These are phyloP conservation scores for Pollenia amentaria DNA, from an alignment of 2,888 invertebrate species.

Conservation along the genomic window DNA sequence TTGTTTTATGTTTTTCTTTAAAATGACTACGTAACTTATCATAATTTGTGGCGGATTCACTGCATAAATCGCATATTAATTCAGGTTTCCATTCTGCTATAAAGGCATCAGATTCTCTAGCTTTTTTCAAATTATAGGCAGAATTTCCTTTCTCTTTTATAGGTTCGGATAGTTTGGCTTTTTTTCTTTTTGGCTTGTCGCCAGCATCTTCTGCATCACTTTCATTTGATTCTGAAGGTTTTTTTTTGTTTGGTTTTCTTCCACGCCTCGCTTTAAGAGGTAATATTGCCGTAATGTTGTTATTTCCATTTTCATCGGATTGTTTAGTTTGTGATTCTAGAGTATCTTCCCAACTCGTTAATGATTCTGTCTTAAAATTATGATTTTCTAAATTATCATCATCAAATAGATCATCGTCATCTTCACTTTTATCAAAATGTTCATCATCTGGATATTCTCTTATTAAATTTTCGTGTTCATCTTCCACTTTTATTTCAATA, in stretches of 20 bases:
- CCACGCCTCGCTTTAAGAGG: conserved; percentile 10
- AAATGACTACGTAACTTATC: conserved; percentile 74
- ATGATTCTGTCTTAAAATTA: conserved; percentile 37
- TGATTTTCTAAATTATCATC: conserved; percentile 21
- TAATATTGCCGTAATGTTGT: background rate
- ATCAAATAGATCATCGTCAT: conserved; percentile 22
- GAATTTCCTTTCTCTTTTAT: conserved; percentile 55
- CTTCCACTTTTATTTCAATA: conserved; percentile 49
- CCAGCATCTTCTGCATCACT: background rate
- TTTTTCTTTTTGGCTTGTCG: conserved; percentile 18
- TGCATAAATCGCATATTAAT: conserved; percentile 64
- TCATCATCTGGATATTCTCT: background rate
- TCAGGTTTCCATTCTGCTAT: conserved; percentile 68
- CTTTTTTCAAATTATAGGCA: conserved; percentile 53
- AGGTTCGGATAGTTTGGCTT: background rate
- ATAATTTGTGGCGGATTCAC: conserved; percentile 54
- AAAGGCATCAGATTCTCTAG: conserved; percentile 61
- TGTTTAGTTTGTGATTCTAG: background rate
- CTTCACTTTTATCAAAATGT: conserved; percentile 20
- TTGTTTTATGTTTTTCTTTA: conserved; percentile 71
- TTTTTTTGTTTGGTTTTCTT: conserved; percentile 32
- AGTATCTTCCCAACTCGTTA: conserved; percentile 13
- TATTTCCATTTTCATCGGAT: background rate
- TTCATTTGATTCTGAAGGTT: background rate
- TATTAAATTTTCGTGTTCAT: background rate